Evolutionary conservation across 2,797 vertebrate genomes (phyloP).

Genomic region (Takifugu rubripes): DNA sequence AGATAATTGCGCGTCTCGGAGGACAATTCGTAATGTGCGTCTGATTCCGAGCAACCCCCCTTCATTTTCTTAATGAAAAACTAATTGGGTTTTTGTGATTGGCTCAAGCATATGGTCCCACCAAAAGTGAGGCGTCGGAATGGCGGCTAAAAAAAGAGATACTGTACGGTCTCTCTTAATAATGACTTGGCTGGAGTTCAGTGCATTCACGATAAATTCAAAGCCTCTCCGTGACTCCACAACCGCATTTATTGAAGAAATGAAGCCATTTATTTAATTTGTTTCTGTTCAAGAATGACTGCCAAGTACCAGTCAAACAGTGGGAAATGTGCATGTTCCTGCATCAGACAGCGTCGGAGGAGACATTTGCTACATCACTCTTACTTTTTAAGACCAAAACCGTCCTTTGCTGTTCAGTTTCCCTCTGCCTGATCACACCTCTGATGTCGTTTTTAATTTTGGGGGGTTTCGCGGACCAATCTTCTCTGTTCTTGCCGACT

Average conservation of each 20-base stretch:
- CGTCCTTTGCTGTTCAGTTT: no score
- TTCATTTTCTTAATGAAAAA: constrained; percentile 74
- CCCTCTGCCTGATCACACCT: no score
- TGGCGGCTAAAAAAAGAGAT: constrained; percentile 48
- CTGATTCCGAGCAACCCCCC: constrained; percentile 72
- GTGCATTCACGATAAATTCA: constrained; percentile 9
- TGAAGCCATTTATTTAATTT: no score
- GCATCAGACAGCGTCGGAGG: no score
- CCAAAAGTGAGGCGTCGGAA: constrained; percentile 33
- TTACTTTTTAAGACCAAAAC: no score
- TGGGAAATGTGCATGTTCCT: no score
- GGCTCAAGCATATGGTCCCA: constrained; percentile 65
- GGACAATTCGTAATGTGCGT: constrained; percentile 74
- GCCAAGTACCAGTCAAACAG: no score
- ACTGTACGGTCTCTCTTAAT: constrained; percentile 8
- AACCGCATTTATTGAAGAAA: no score
- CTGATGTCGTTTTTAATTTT: no score
- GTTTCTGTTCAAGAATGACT: no score
- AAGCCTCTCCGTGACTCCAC: constrained; percentile 28
- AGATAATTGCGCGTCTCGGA: constrained; percentile 72
- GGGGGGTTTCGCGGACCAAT: constrained; percentile 13
- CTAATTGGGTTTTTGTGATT: constrained; percentile 72
- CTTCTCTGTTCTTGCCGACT: no score
- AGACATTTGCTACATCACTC: no score
- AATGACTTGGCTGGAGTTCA: constrained; percentile 1